Percentiles rank a stretch among this genome's conserved stretches.
These are phyloP conservation scores for Philaenus spumarius DNA, from an alignment of 1,140 invertebrate genomes.

Conservation along the genomic window DNA sequence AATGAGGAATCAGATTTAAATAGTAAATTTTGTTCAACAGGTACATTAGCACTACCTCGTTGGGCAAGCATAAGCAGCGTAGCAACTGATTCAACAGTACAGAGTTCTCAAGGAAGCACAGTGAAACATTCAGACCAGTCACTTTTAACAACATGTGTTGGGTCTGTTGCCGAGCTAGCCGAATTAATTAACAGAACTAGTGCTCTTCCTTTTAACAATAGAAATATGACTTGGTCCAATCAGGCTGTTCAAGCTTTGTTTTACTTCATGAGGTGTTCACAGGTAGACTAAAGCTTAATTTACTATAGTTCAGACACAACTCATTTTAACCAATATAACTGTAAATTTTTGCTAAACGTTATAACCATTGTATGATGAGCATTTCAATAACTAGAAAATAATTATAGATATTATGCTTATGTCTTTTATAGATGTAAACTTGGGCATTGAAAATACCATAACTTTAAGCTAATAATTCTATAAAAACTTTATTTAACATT, in stretches of 20 bases:
- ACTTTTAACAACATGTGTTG: conserved; percentile 80
- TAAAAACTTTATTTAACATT: too few species aligned
- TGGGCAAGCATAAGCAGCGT: conserved; percentile 78
- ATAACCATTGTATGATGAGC: too few species aligned
- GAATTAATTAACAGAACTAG: conserved; percentile 59
- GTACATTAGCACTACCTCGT: conserved; percentile 70
- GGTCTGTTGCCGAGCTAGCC: conserved; percentile 66
- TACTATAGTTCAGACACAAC: too few species aligned
- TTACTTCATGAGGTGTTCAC: conserved; percentile 87
- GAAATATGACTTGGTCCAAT: conserved; percentile 48
- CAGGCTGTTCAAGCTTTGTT: conserved; percentile 71
- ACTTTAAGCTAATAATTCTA: too few species aligned
- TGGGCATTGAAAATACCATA: too few species aligned
- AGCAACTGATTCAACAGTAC: conserved; percentile 46
- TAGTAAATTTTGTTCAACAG: conserved; percentile 42
- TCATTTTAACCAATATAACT: too few species aligned
- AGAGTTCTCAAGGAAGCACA: conserved; percentile 25
- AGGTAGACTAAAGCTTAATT: conserved; percentile 44
- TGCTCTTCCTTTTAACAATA: conserved; percentile 38
- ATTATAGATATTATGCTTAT: too few species aligned
- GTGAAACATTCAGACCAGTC: conserved; percentile 56
- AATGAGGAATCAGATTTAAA: too few species aligned
- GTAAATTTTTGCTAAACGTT: too few species aligned
- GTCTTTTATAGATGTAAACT: too few species aligned
- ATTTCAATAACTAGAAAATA: too few species aligned